These are phyloP conservation scores for Didymodactylos carnosus DNA, from an alignment of 2,888 invertebrate species.

Conservation along the genomic window DNA sequence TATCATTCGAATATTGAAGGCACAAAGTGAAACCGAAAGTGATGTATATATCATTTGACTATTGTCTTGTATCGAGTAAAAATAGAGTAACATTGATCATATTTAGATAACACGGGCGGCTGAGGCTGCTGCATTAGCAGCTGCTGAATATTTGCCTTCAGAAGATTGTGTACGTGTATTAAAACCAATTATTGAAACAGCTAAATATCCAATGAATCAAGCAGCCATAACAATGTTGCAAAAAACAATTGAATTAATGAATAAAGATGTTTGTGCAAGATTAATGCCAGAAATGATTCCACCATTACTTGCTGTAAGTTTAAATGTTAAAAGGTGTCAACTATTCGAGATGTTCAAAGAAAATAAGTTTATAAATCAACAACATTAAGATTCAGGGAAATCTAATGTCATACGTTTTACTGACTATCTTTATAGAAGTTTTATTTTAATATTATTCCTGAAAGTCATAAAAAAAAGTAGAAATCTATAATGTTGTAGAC, in stretches of 20 bases:
- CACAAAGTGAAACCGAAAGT: slow-evolving; percentile 47
- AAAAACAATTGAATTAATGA: slow-evolving; percentile 12
- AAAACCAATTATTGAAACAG: slow-evolving; percentile 61
- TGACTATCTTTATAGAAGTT: too few relatives aligned
- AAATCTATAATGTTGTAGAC: too few relatives aligned
- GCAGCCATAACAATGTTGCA: slow-evolving; percentile 70
- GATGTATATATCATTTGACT: slow-evolving; percentile 35
- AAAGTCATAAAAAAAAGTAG: too few relatives aligned
- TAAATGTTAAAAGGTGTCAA: too few relatives aligned
- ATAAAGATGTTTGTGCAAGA: neutral
- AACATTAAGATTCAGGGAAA: too few relatives aligned
- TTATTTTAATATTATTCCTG: too few relatives aligned
- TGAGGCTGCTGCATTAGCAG: slow-evolving; percentile 56
- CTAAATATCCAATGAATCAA: slow-evolving; percentile 63
- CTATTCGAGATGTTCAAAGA: too few relatives aligned
- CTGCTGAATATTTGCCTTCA: slow-evolving; percentile 60
- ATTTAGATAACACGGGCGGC: neutral
- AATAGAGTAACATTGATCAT: neutral
- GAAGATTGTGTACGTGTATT: slow-evolving; percentile 54
- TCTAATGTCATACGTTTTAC: too few relatives aligned
- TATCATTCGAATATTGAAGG: slow-evolving; percentile 64
- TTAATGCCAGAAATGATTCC: slow-evolving; percentile 3
- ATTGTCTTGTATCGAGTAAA: slow-evolving; percentile 14
- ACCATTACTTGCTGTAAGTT: neutral
- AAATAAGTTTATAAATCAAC: too few relatives aligned